Evolutionary conservation across 2,113 vertebrate genomes (phyloP).

Genomic region (Hippoglossus stenolepis): DNA sequence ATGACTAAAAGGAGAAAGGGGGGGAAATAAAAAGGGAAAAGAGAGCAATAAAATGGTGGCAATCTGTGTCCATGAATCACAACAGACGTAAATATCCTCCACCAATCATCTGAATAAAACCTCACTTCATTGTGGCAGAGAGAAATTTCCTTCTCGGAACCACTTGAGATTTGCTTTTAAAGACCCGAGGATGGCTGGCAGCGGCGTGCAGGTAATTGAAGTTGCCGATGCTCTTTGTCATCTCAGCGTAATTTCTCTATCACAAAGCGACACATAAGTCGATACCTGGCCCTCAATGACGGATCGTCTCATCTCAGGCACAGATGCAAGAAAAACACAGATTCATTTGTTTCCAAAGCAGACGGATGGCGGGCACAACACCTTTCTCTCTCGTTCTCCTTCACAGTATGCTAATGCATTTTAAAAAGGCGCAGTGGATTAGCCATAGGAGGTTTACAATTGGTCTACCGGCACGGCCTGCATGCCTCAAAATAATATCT

Average conservation of each 20-base stretch:
- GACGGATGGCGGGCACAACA: slow-evolving; percentile 50
- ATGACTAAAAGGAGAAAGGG: not conserved
- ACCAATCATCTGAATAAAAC: slow-evolving; percentile 53
- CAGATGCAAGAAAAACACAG: slow-evolving; percentile 62
- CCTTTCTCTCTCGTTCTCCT: slow-evolving; percentile 28
- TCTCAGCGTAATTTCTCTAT: slow-evolving; percentile 80
- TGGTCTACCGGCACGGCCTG: slow-evolving; percentile 24
- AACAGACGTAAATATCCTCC: slow-evolving; percentile 47
- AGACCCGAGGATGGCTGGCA: slow-evolving; percentile 65
- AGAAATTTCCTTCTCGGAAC: slow-evolving; percentile 52
- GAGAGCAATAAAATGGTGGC: slow-evolving; percentile 5
- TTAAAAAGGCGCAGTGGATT: slow-evolving; percentile 48
- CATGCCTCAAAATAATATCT: slow-evolving; percentile 60
- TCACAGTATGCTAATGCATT: slow-evolving; percentile 47
- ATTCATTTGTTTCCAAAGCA: slow-evolving; percentile 72
- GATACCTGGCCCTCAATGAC: slow-evolving; percentile 71
- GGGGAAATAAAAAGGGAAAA: not conserved
- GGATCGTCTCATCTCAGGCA: slow-evolving; percentile 71
- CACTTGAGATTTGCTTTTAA: slow-evolving; percentile 68
- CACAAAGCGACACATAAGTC: slow-evolving; percentile 73
- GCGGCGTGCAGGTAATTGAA: slow-evolving; percentile 73
- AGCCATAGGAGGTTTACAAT: slow-evolving; percentile 50
- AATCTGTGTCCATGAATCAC: slow-evolving; percentile 35
- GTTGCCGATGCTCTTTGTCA: slow-evolving; percentile 73
- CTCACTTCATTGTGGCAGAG: slow-evolving; percentile 52